Evolutionary conservation across 1,140 invertebrate genomes (phyloP).

Genomic region (Diprion similis): DNA sequence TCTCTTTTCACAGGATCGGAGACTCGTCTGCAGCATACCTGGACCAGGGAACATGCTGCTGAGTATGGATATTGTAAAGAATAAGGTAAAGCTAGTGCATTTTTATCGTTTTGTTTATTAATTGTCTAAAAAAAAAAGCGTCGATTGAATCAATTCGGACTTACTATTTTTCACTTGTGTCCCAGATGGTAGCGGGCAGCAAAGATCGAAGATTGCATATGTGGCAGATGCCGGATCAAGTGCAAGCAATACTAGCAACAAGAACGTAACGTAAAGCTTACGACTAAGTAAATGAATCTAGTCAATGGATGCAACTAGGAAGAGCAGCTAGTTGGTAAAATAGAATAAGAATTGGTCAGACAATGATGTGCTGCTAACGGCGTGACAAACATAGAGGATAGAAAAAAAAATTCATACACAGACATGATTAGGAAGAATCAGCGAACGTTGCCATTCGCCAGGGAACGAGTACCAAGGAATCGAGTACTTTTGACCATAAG

Average conservation of each 20-base stretch:
- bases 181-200: constrained; percentile 70
- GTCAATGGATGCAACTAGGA: no score
- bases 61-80: constrained; percentile 67
- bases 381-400: background rate
- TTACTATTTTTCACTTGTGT: constrained; percentile 38
- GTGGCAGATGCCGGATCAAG: constrained; percentile 67
- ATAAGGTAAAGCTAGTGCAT: constrained; percentile 61
- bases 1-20: constrained; percentile 49
- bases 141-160: constrained; percentile 6
- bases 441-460: no score
- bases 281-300: no score
- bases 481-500: background rate
- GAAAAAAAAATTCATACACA: background rate
- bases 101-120: constrained; percentile 17
- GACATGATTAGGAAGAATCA: no score
- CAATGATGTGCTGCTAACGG: background rate
- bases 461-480: background rate
- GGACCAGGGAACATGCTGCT: constrained; percentile 72
- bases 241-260: constrained; percentile 26
- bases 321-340: no score
- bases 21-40: constrained; percentile 64
- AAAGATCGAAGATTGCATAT: constrained; percentile 67
- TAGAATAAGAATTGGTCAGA: no score
- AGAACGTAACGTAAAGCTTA: no score
- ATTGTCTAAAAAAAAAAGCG: background rate